Base-by-base conservation (phyloP, 53 echinoderm and acorn worm species). In the Temnopleurus reevesii region DNA sequence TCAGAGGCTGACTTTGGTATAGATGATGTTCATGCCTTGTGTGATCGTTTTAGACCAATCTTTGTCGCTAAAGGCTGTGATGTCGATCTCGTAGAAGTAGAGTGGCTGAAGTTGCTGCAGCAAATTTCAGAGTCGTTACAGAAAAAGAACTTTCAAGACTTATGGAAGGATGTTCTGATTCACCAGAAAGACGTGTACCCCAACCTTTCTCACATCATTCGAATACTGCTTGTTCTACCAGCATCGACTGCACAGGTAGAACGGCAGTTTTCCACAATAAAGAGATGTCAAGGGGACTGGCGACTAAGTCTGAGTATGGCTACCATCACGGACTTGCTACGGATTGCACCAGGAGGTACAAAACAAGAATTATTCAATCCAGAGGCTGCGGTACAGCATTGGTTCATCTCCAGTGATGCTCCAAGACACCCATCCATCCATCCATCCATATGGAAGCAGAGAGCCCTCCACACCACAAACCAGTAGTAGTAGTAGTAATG, bases 241-340 rank as follows among this genome's bases (percentile, higher is more conserved):
- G 76, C 83, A n/a, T 91, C 90, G 15, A 90, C 90, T 43, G 46
- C 92, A 30, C 77, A 90, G 33, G 92, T 91, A 25, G 90, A 92
- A 45, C 25, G 92, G 17, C 92, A 92, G 53, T 92, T 92, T 35
- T 92, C 92, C 3, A 81, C 81, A 12, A 91, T 92, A 45, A 86
- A 90, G 85, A 33, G 86, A 8, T 84, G 81, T 59, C 92, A 66
- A 25, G 92, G 89, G 10, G 90, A 92, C 90, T 84, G 85, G 90
- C 58, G 86, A 45, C 90, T 90, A 6, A 90, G 92, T 85, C 90
- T 90, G 19, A 77, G 64, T 30, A 76, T 77, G 4, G 47, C 34
- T 54, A 92, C 77, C 7, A 85, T 90, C 44, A 84, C 84, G 36
- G 71, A 71, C 27, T 41, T 92, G n/a, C 60, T 93, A 29, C 9